phyloP scores from a whole-genome alignment of 2,888 invertebrate species.

The Dicyrtomina minuta region DNA sequence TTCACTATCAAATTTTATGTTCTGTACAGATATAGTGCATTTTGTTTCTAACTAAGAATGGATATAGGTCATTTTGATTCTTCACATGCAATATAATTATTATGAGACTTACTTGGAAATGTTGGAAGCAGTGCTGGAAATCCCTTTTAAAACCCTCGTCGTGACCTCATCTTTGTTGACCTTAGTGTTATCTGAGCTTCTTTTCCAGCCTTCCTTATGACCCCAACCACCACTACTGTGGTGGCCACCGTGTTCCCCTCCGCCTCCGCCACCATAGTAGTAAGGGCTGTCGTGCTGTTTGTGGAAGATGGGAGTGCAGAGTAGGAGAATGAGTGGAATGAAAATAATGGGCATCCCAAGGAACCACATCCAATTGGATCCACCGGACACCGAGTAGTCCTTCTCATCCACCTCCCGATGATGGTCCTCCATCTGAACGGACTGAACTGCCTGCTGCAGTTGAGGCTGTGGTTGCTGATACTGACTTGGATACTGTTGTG shows the following conservation, averaged over 20 bases:
- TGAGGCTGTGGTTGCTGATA: slow-evolving; percentile 4
- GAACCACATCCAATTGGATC: slow-evolving; percentile 5
- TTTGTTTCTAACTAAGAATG: no score
- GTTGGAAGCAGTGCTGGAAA: no score
- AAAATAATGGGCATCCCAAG: slow-evolving; percentile 16
- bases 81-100: background rate
- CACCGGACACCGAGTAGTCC: slow-evolving; percentile 11
- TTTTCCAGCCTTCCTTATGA: slow-evolving; percentile 2
- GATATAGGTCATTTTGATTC: no score
- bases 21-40: no score
- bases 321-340: slow-evolving; percentile 22
- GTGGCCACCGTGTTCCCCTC: slow-evolving; percentile 7
- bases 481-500: no score
- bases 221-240: background rate
- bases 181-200: slow-evolving; percentile 1
- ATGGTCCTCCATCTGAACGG: no score
- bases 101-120: background rate
- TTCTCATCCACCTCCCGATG: slow-evolving; percentile 17
- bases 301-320: slow-evolving; percentile 28
- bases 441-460: background rate
- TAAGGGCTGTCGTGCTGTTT: background rate
- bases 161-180: slow-evolving; percentile 10
- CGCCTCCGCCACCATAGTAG: no score
- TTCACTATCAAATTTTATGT: no score
- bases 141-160: slow-evolving; percentile 12